Conservation (phyloP, 2,113 vertebrate species). For the Rhinichthys klamathensis region DNA sequence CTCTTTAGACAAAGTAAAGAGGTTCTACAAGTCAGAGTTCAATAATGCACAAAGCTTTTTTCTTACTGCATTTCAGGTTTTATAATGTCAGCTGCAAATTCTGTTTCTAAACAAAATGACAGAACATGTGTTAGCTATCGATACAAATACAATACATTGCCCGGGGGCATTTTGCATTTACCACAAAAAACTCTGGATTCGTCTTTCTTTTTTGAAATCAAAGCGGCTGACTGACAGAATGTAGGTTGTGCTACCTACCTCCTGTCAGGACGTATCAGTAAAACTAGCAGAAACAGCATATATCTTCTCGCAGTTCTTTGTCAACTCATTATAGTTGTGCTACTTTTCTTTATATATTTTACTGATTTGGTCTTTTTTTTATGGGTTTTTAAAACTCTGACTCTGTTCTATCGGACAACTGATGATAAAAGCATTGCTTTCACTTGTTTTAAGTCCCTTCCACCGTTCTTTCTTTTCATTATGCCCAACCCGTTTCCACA, state of each 20-base stretch:
- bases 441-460: background rate
- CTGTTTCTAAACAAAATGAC: background rate
- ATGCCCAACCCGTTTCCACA: background rate
- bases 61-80: background rate
- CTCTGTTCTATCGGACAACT: background rate
- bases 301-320: background rate
- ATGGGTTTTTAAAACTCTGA: background rate
- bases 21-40: background rate
- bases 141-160: conserved; percentile 37
- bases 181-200: conserved; percentile 18
- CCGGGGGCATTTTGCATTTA: background rate
- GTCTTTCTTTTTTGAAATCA: conserved; percentile 10
- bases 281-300: conserved; percentile 15
- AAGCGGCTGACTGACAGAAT: conserved; percentile 9
- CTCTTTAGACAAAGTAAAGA: background rate
- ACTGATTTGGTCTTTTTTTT: background rate
- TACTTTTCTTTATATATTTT: background rate
- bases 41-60: background rate
- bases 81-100: background rate
- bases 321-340: background rate
- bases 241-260: conserved; percentile 19
- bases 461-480: background rate
- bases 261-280: conserved; percentile 14
- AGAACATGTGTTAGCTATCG: conserved; percentile 11
- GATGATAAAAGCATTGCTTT: background rate